phyloP scores from a whole-genome alignment of 2,113 vertebrate genomes.

The Mastomys coucha region DNA sequence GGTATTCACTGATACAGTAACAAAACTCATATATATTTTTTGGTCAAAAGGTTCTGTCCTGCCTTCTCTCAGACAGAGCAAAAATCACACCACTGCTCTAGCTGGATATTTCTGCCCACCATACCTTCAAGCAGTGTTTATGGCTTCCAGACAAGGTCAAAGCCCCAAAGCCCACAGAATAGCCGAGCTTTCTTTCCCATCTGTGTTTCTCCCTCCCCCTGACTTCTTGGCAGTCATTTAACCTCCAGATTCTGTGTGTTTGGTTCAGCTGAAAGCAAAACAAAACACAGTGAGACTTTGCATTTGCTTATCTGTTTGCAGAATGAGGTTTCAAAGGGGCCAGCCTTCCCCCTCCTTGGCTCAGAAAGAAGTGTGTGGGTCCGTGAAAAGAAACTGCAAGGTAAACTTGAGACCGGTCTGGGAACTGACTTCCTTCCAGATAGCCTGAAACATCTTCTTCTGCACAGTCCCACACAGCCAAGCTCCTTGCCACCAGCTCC shows the following conservation, averaged over 20 bases:
- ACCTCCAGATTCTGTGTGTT: not conserved
- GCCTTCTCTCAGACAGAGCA: not conserved
- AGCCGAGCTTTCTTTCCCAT: not conserved
- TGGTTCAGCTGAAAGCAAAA: not conserved
- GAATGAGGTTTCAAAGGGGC: not conserved
- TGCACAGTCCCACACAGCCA: not conserved
- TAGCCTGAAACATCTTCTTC: constrained; percentile 42
- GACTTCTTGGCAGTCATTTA: not conserved
- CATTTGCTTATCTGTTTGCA: constrained; percentile 36
- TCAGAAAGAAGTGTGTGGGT: rapidly evolving
- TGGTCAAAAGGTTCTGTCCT: not conserved
- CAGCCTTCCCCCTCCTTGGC: rapidly evolving
- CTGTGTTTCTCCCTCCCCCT: not conserved
- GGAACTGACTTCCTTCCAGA: not conserved
- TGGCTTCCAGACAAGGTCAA: constrained; percentile 23
- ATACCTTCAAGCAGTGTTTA: not conserved
- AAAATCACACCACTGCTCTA: not conserved
- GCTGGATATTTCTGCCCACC: not conserved
- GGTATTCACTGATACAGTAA: constrained; percentile 13
- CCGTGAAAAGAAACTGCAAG: rapidly evolving
- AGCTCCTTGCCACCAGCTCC: not conserved
- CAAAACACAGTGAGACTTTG: not conserved
- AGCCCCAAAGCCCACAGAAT: not conserved
- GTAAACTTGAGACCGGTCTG: not conserved
- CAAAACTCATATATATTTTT: not conserved